Percentiles rank a stretch among this genome's conserved stretches.
phyloP scores from a whole-genome alignment of 2,888 invertebrate species.

The Polietes domitor region DNA sequence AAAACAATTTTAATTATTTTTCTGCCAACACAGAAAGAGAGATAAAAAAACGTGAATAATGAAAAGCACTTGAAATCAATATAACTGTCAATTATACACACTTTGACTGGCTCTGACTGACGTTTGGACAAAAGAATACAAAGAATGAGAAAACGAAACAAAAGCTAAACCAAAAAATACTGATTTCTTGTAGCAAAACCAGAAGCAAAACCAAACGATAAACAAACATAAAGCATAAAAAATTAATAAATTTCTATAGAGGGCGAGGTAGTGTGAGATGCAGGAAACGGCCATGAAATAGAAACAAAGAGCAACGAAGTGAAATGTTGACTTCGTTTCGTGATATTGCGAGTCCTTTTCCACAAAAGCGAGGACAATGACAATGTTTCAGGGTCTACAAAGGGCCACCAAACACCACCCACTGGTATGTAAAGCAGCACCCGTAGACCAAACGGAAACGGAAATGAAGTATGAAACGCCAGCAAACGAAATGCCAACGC shows the following conservation, averaged over 20 bases:
- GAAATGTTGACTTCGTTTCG: not conserved
- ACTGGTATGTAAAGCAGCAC: not conserved
- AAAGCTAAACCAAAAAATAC: not conserved
- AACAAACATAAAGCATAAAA: not conserved
- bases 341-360: not conserved
- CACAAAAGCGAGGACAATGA: not conserved
- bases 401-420: not conserved
- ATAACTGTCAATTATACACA: conserved; percentile 50
- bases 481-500: conserved; percentile 41
- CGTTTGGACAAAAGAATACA: not conserved
- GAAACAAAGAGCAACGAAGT: not conserved
- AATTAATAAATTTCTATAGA: conserved; percentile 7
- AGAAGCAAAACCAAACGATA: not conserved
- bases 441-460: conserved; percentile 25
- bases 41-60: conserved; percentile 1
- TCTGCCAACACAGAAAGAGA: not conserved
- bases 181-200: not conserved
- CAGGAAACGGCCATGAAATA: not conserved
- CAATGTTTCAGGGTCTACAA: not conserved
- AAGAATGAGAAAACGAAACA: conserved; percentile 12
- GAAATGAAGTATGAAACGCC: conserved; percentile 41
- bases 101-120: conserved; percentile 12
- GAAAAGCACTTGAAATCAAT: conserved; percentile 42
- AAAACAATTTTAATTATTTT: conserved; percentile 32
- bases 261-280: not conserved